Base-by-base conservation (phyloP, 2,888 invertebrate genomes). In the Plagiodera versicolora region DNA sequence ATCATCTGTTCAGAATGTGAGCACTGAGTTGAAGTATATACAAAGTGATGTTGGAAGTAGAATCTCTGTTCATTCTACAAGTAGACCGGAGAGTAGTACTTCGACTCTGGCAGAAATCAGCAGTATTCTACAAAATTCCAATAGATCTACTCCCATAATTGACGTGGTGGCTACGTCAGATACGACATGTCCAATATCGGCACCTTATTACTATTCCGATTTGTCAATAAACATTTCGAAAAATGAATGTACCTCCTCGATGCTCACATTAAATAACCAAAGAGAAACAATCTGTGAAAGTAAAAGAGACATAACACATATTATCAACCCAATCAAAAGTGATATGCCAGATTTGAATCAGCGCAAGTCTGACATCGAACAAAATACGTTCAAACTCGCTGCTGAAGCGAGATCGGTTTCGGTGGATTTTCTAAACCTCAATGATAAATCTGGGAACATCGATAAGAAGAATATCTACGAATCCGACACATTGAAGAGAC, bases 201-300 rank as follows among this genome's bases (percentile, higher is more conserved):
- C 91, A 30, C 93, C 94, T 0, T 94, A 94, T 74, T 94, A 94
- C 74, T 94, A 94, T 76, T 92, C 94, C 0, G 94, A 94, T 77
- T 82, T 87, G 52, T 87, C 82, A 2, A 72, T 78, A 69, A 76
- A 77, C 62, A 71, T 74, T 0, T 71, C 72, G 1, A 69, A 72
- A 57, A 73, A 69, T 18, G 72, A 75, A 39, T n/a, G 45, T 16
- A 5, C 30, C n/a, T 73, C 74, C 14, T 70, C 75, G 1, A 74
- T 77, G 19, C 65, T 78, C 61, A 79, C 78, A 35, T 71, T 91
- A 30, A 92, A 91, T 72, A 92, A 92, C 77, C 91, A 91, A 77
- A 81, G 91, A 52, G 87, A 88, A 45, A 85, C 88, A 14, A 83
- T 63, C 18, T 81, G 83, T 58, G 84, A 83, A 28, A 85, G 83